A percentile compares a stretch with the other conserved stretches of the same genome.
phyloP scores from a whole-genome alignment of 2,888 invertebrate species.

The Heliconius charithonia region DNA sequence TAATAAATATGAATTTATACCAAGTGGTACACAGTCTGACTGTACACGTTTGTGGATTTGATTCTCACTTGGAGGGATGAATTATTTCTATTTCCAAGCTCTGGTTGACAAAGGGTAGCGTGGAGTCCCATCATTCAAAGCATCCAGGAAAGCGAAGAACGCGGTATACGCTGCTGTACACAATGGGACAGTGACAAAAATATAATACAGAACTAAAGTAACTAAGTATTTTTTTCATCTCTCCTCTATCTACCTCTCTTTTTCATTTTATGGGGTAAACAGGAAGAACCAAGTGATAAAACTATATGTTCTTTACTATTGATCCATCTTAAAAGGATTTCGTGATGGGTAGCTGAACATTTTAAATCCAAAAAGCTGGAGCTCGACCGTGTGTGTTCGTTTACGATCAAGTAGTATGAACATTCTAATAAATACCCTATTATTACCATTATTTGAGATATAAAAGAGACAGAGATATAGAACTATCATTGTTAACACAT shows the following conservation, averaged over 20 bases:
- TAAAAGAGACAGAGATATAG: not conserved
- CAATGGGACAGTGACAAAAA: too few species aligned
- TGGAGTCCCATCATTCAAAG: too few species aligned
- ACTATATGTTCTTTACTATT: not conserved
- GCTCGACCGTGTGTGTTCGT: not conserved
- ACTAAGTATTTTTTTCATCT: not conserved
- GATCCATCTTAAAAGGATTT: not conserved
- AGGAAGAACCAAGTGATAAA: not conserved
- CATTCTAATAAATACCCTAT: not conserved
- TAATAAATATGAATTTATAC: too few species aligned
- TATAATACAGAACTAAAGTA: too few species aligned
- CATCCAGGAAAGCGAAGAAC: too few species aligned
- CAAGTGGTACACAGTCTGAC: too few species aligned
- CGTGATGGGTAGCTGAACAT: not conserved
- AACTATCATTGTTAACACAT: slow-evolving; percentile 19
- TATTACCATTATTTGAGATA: not conserved
- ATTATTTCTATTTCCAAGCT: too few species aligned
- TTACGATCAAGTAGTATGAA: not conserved
- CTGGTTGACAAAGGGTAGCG: too few species aligned
- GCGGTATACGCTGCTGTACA: too few species aligned
- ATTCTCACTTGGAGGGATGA: too few species aligned
- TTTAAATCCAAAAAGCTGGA: too few species aligned
- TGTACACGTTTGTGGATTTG: too few species aligned
- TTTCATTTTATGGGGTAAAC: not conserved
- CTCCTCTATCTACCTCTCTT: not conserved